These are phyloP conservation scores for Peromyscus californicus DNA, from an alignment of 2,113 vertebrate species.

Conservation along the genomic window DNA sequence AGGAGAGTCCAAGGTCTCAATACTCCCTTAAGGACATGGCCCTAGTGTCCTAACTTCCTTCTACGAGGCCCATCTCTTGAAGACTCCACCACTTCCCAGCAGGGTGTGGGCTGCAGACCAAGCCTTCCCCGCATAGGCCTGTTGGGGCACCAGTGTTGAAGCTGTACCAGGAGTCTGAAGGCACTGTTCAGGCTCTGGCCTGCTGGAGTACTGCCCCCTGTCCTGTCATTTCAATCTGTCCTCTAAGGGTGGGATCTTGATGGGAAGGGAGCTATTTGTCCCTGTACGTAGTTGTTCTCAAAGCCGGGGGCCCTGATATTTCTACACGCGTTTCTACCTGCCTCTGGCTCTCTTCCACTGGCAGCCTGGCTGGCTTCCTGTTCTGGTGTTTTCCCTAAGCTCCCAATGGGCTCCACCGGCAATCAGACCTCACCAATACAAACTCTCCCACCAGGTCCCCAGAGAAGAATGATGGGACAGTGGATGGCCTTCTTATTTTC, in stretches of 20 bases:
- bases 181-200: background rate
- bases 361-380: background rate
- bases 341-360: background rate
- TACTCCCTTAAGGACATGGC: background rate
- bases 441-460: background rate
- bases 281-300: background rate
- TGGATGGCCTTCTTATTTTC: slow-evolving; percentile 6
- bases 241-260: background rate
- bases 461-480: background rate
- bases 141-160: background rate
- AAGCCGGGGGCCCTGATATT: background rate
- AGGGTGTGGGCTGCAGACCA: background rate
- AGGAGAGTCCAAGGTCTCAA: background rate
- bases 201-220: background rate
- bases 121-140: background rate
- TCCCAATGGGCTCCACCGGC: background rate
- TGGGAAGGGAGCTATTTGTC: background rate
- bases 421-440: background rate
- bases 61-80: no score
- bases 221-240: background rate
- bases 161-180: background rate
- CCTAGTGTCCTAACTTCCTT: background rate
- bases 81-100: background rate
- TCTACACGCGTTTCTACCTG: background rate
- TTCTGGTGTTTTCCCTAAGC: background rate